Conservation (phyloP, 2,113 vertebrate species). For the Oncorhynchus clarkii region DNA sequence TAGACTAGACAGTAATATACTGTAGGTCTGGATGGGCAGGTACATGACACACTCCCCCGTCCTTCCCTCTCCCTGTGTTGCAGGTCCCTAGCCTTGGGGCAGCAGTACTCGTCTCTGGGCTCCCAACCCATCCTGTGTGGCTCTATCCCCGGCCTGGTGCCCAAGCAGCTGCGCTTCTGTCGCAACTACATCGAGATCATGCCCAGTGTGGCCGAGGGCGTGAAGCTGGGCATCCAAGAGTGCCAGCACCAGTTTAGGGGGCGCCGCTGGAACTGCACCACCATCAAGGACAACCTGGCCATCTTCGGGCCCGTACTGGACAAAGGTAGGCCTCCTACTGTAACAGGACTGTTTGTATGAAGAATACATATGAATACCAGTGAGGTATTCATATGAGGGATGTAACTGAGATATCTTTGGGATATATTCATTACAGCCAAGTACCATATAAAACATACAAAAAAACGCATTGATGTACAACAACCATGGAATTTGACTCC, state of each 20-base stretch:
- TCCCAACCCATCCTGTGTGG: slow-evolving; percentile 91
- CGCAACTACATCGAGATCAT: slow-evolving; percentile 97
- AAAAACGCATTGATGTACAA: not conserved
- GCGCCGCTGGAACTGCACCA: slow-evolving; percentile 97
- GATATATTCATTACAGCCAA: too few relatives aligned
- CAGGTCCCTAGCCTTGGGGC: slow-evolving; percentile 93
- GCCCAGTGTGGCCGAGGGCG: slow-evolving; percentile 93
- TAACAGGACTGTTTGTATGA: too few relatives aligned
- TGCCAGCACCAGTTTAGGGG: slow-evolving; percentile 97
- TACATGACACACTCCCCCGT: not conserved
- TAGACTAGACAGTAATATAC: not conserved
- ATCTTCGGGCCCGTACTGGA: slow-evolving; percentile 96
- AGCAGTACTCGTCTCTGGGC: slow-evolving; percentile 88
- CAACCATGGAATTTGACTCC: not conserved
- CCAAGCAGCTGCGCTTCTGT: slow-evolving; percentile 97
- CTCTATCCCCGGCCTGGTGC: slow-evolving; percentile 93
- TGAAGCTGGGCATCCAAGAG: slow-evolving; percentile 95
- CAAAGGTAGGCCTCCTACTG: slow-evolving; percentile 78
- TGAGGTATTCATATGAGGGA: not conserved
- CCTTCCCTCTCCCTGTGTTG: not conserved
- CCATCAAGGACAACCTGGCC: slow-evolving; percentile 84
- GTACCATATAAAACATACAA: too few relatives aligned
- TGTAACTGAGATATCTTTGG: too few relatives aligned
- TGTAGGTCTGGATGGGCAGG: too few relatives aligned
- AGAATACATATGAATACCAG: not conserved